A percentile compares a stretch with the other conserved stretches of the same genome.
These are phyloP conservation scores for Oceanites oceanicus DNA, from an alignment of 2,113 vertebrate genomes.

Conservation along the genomic window DNA sequence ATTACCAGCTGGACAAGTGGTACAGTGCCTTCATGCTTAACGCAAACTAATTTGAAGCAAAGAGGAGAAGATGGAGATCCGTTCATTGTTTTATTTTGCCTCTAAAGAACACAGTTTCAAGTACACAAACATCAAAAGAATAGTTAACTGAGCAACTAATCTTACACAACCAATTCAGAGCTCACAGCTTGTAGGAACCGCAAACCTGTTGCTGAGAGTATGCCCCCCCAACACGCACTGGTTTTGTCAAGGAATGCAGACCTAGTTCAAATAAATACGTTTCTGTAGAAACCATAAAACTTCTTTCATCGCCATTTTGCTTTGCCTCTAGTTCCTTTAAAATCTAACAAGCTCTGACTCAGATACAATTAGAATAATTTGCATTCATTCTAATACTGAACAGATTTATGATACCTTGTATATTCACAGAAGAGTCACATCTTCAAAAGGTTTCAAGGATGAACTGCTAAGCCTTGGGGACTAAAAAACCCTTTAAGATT, in stretches of 20 bases:
- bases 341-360: background rate
- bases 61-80: background rate
- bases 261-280: background rate
- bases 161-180: background rate
- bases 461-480: background rate
- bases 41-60: background rate
- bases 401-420: background rate
- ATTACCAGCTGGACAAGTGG: background rate
- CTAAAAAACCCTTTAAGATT: background rate
- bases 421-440: background rate
- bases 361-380: background rate
- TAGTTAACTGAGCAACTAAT: background rate
- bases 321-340: background rate
- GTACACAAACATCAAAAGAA: background rate
- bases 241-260: background rate
- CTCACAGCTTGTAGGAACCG: background rate
- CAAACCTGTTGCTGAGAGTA: background rate
- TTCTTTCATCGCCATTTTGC: background rate
- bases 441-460: constrained; percentile 3
- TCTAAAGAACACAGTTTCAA: background rate
- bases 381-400: background rate
- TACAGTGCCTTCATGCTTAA: background rate
- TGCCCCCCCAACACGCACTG: background rate
- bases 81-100: background rate
- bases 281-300: background rate